Percentiles rank a stretch among this genome's conserved stretches.
phyloP scores from a whole-genome alignment of 2,113 vertebrate genomes.

The Sinocyclocheilus anophthalmus region DNA sequence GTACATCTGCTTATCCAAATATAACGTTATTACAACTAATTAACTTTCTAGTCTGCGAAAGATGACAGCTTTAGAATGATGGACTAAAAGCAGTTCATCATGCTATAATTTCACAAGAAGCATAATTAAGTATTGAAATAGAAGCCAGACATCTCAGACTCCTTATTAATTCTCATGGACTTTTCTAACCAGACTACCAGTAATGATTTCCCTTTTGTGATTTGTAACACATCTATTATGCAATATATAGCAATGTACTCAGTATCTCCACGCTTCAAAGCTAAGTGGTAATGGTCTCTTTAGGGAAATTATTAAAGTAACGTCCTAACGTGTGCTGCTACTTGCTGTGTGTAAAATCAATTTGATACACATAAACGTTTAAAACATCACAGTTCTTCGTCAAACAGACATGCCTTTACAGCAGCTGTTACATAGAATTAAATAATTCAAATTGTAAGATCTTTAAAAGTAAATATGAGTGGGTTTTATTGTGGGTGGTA shows the following conservation, averaged over 20 bases:
- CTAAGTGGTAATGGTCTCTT: background rate
- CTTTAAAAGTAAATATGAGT: background rate
- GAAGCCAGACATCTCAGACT: background rate
- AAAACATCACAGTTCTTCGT: no score
- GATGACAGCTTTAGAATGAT: background rate
- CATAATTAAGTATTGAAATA: background rate
- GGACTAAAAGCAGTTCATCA: background rate
- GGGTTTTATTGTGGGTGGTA: background rate
- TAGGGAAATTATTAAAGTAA: conserved; percentile 11
- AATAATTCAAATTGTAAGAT: background rate
- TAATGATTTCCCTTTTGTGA: background rate
- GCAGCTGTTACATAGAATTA: background rate
- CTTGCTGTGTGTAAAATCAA: background rate
- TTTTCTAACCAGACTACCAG: conserved; percentile 1
- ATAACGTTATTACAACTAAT: background rate
- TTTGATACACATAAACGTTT: no score
- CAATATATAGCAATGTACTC: background rate
- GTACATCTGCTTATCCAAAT: background rate
- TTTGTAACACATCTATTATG: conserved; percentile 22
- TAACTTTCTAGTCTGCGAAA: background rate
- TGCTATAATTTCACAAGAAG: background rate
- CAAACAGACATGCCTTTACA: background rate
- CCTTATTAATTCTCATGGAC: background rate
- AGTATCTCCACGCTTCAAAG: background rate
- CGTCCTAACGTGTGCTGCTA: background rate